phyloP scores from a whole-genome alignment of 2,797 vertebrate genomes.

The Diceros bicornis region DNA sequence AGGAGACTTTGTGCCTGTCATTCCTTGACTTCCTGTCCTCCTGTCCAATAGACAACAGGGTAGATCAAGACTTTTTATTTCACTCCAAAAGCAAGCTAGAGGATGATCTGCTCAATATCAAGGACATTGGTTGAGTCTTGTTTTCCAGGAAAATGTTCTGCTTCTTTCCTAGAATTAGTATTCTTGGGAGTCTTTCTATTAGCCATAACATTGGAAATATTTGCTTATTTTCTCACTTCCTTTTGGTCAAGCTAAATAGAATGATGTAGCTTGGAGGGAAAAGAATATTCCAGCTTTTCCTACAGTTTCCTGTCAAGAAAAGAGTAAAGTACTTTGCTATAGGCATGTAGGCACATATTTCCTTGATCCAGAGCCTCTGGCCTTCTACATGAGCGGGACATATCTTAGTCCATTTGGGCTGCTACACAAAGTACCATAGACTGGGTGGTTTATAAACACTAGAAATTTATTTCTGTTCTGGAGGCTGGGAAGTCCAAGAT shows the following conservation, averaged over 20 bases:
- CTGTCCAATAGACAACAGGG: background rate
- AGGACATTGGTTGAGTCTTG: background rate
- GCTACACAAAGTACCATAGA: background rate
- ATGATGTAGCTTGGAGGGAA: background rate
- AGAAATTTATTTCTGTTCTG: background rate
- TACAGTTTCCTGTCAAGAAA: background rate
- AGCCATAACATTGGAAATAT: background rate
- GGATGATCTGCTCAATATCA: background rate
- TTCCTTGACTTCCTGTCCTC: background rate
- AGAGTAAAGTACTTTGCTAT: background rate
- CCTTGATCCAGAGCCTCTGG: background rate
- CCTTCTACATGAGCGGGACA: background rate
- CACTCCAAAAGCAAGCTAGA: background rate
- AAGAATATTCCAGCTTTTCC: background rate
- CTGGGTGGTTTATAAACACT: background rate
- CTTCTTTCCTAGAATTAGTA: background rate
- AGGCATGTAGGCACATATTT: background rate
- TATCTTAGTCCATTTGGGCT: background rate
- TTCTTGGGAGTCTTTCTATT: background rate
- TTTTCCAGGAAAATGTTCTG: background rate
- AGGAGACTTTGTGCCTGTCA: background rate
- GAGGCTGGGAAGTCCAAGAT: background rate
- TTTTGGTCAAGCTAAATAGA: background rate
- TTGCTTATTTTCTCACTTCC: background rate
- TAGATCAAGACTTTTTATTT: background rate